phyloP scores from a whole-genome alignment of 2,113 vertebrate species.

The Phylloscopus trochiloides region DNA sequence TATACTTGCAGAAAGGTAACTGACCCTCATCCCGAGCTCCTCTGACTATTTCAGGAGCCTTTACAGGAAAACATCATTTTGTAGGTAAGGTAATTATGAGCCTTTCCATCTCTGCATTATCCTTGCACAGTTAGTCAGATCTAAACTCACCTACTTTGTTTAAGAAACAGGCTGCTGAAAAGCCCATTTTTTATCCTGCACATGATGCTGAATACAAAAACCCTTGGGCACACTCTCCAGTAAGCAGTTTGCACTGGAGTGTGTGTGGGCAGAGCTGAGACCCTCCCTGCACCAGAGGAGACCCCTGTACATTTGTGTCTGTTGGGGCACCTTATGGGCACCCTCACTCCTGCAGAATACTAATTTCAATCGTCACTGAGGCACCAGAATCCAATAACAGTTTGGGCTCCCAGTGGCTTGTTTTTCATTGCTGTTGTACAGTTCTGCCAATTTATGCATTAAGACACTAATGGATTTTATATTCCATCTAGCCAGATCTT shows the following conservation, averaged over 20 bases:
- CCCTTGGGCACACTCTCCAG: neutral
- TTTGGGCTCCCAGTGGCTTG: neutral
- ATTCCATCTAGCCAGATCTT: neutral
- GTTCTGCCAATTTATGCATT: slow-evolving; percentile 53
- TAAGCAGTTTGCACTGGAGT: neutral
- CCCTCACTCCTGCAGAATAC: neutral
- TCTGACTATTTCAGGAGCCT: neutral
- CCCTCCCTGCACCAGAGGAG: neutral
- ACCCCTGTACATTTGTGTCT: neutral
- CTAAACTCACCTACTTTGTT: neutral
- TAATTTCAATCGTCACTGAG: neutral
- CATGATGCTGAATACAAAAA: neutral
- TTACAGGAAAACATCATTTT: neutral
- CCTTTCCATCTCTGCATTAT: neutral
- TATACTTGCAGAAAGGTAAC: slow-evolving; percentile 41
- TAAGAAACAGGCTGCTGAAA: neutral
- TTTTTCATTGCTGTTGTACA: neutral
- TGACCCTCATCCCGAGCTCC: neutral
- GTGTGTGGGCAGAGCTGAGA: neutral
- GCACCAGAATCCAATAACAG: neutral
- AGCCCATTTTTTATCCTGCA: neutral
- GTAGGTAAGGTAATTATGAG: neutral
- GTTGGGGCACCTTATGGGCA: neutral
- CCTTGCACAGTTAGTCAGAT: neutral
- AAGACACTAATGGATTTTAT: slow-evolving; percentile 27